Evolutionary conservation across 2,797 vertebrate species (phyloP).

Genomic region (Cossypha dichroa): DNA sequence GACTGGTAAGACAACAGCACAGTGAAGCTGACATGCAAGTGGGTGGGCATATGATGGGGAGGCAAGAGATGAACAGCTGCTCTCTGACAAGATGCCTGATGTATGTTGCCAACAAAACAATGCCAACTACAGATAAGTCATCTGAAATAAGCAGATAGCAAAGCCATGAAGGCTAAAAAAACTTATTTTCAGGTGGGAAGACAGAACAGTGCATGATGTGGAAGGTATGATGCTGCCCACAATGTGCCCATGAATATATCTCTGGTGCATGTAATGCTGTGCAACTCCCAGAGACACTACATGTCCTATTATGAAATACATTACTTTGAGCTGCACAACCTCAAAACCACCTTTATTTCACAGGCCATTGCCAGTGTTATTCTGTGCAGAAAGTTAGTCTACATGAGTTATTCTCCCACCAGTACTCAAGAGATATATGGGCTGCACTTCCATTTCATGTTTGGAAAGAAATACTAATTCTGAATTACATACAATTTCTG

Average conservation of each 20-base stretch:
- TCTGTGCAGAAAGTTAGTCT: slow-evolving; percentile 13
- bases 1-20: slow-evolving; percentile 4
- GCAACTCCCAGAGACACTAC: not conserved
- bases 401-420: not conserved
- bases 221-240: not conserved
- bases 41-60: not conserved
- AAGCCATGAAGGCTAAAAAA: not conserved
- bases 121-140: slow-evolving; percentile 15
- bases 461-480: slow-evolving; percentile 30
- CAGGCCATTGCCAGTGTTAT: not conserved
- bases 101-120: slow-evolving; percentile 39
- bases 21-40: not conserved
- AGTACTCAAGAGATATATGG: slow-evolving; percentile 13
- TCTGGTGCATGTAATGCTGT: not conserved
- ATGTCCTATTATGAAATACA: not conserved
- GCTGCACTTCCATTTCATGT: not conserved
- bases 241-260: not conserved
- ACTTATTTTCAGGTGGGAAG: slow-evolving; percentile 4
- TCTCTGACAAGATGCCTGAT: slow-evolving; percentile 30
- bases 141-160: slow-evolving; percentile 2
- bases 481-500: not conserved
- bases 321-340: not conserved
- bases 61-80: slow-evolving; percentile 14
- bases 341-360: slow-evolving; percentile 19
- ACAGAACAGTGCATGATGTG: not conserved